Evolutionary conservation across 2,888 invertebrate genomes (phyloP), one percentile per base, ranked within the genome.

Genomic region (Blastobasis adustella): DNA sequence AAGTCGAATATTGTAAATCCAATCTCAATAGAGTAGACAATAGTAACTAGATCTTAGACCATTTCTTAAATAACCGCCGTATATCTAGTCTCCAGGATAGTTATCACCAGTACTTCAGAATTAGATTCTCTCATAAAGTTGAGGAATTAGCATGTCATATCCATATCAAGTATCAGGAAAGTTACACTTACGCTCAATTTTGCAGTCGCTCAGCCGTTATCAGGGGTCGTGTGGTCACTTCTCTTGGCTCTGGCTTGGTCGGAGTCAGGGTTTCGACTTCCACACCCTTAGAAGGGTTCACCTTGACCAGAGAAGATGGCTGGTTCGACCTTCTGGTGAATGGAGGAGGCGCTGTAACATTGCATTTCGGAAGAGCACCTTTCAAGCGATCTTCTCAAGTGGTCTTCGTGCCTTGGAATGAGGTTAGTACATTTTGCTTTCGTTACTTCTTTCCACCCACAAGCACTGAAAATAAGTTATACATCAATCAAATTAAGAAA

Each of bases 271-370:
- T 99, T 5, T 96, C 96, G 58, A 98, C 98, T 45, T 95, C 95
- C 52, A 96, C 96, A 5, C 95, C 97, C n/a, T 90, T 96, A 47
- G 98, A 98, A 89, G 99, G 99, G 9, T 98, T 98, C 84, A 99
- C 99, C 0, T 82, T 97, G 54, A 97, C 97, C 4, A 90, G 96
- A 54, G 96, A 96, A 61, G 96, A 96, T 67, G 97, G 97, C 49
- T 96, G 96, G 96, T 99, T 99, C 88, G 99, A 99, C 86, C 91
- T 99, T 49, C 91, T 99, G 72, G 98, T 99, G 10, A 99, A 99
- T 81, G 99, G 99, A n/a, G 99, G 99, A 1, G 98, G 98, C 0
- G 97, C 98, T 1, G 96, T 99, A 4, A 97, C 96, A 0, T 86
- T 99, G 49, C 96, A 97, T 76, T 98, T 99, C 73, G 97, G 98